These are phyloP conservation scores for Lates calcarifer DNA, from an alignment of 2,113 vertebrate species.

Conservation along the genomic window DNA sequence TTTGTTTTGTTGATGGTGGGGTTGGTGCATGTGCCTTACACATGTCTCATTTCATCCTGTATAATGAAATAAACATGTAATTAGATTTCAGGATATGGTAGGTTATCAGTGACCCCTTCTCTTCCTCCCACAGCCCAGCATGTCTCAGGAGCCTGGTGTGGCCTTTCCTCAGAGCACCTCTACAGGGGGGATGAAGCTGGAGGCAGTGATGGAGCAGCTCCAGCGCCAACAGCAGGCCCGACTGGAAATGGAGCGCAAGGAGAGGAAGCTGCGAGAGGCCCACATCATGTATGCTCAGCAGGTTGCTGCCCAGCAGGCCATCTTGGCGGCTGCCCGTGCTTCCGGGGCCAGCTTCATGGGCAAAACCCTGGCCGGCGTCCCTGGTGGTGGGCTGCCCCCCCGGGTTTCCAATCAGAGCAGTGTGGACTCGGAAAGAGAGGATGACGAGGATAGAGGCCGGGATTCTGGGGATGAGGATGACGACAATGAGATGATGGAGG, in stretches of 20 bases:
- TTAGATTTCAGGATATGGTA: constrained; percentile 39
- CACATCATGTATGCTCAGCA: constrained; percentile 92
- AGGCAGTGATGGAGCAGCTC: constrained; percentile 94
- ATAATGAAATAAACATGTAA: constrained; percentile 24
- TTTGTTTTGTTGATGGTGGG: not conserved
- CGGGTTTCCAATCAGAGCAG: constrained; percentile 86
- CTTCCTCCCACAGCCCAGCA: constrained; percentile 82
- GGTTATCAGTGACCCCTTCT: constrained; percentile 31
- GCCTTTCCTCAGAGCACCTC: constrained; percentile 86
- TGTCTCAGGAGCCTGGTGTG: constrained; percentile 85
- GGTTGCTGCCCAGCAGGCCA: constrained; percentile 89
- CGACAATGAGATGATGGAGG: constrained; percentile 83
- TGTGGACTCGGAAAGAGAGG: constrained; percentile 89
- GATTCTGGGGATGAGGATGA: constrained; percentile 86
- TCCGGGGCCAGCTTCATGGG: constrained; percentile 82
- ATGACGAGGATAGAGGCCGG: constrained; percentile 84
- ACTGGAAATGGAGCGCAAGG: constrained; percentile 92
- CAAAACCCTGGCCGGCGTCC: constrained; percentile 77
- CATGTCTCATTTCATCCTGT: not conserved
- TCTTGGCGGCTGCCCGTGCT: constrained; percentile 86
- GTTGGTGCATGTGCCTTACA: not conserved
- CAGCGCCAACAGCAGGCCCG: constrained; percentile 90
- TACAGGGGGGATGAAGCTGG: constrained; percentile 89
- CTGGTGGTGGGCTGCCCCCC: constrained; percentile 58
- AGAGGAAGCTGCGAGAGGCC: constrained; percentile 89